phyloP scores from a whole-genome alignment of 2,113 vertebrate genomes.

The Antechinus flavipes region DNA sequence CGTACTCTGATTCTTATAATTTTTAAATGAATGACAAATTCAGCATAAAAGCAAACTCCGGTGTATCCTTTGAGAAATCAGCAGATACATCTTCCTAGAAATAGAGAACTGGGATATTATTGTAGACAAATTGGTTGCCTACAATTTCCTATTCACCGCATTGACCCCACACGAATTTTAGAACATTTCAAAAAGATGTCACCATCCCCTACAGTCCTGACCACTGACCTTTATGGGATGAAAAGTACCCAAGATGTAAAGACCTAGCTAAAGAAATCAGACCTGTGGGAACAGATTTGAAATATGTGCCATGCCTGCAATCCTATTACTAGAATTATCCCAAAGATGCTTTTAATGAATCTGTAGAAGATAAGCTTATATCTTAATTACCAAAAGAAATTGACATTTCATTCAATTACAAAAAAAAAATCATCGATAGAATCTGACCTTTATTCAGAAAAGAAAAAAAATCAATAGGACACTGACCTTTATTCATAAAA shows the following conservation, averaged over 20 bases:
- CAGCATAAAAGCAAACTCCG: neutral
- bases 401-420: neutral
- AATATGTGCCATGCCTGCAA: neutral
- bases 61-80: neutral
- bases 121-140: neutral
- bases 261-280: neutral
- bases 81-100: neutral
- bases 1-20: neutral
- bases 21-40: neutral
- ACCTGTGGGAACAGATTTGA: neutral
- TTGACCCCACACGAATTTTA: neutral
- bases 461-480: neutral
- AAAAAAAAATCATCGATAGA: neutral
- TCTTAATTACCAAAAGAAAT: neutral
- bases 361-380: neutral
- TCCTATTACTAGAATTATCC: neutral
- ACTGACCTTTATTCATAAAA: neutral
- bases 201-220: neutral
- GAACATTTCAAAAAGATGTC: neutral
- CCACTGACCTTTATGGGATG: neutral
- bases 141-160: neutral
- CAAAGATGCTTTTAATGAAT: neutral
- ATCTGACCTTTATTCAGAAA: neutral
- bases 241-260: neutral
- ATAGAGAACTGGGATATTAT: neutral